These are phyloP conservation scores for Coregonus suidteri DNA, from an alignment of 2,797 vertebrate genomes.

Conservation along the genomic window DNA sequence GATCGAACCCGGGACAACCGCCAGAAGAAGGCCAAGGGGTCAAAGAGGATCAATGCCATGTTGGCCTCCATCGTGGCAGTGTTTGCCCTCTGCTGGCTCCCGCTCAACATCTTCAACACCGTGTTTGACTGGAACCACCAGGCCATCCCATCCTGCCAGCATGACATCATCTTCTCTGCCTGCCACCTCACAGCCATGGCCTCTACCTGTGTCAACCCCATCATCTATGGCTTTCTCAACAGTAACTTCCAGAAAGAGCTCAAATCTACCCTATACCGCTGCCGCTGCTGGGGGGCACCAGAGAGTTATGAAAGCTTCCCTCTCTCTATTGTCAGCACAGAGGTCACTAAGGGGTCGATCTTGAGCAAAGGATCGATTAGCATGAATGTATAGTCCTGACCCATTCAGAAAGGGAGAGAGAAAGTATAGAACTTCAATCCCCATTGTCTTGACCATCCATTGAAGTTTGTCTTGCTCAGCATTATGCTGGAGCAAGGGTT, in stretches of 20 bases:
- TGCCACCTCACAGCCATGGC: conserved; percentile 81
- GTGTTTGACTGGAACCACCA: conserved; percentile 83
- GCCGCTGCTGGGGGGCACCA: conserved; percentile 63
- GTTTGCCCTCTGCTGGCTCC: conserved; percentile 82
- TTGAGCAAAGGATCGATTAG: conserved; percentile 55
- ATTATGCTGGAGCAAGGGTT: too few relatives aligned
- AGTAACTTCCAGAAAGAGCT: conserved; percentile 83
- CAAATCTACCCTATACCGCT: conserved; percentile 70
- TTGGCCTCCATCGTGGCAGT: conserved; percentile 75
- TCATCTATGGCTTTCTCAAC: conserved; percentile 83
- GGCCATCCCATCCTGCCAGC: conserved; percentile 76
- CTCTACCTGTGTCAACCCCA: conserved; percentile 79
- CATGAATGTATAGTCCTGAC: too few relatives aligned
- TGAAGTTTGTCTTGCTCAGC: too few relatives aligned
- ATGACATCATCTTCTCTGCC: conserved; percentile 80
- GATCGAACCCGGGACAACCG: conserved; percentile 56
- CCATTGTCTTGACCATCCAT: too few relatives aligned
- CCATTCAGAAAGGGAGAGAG: too few relatives aligned
- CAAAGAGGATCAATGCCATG: conserved; percentile 76
- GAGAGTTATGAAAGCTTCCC: conserved; percentile 80
- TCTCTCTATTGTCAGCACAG: conserved; percentile 78
- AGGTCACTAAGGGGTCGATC: conserved; percentile 76
- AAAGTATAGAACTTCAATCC: too few relatives aligned
- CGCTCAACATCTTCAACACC: conserved; percentile 81
- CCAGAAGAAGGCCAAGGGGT: conserved; percentile 60